Evolutionary conservation across 2,113 vertebrate genomes (phyloP), one percentile per base, ranked within the genome.

Genomic region (Hemiprocne comata): DNA sequence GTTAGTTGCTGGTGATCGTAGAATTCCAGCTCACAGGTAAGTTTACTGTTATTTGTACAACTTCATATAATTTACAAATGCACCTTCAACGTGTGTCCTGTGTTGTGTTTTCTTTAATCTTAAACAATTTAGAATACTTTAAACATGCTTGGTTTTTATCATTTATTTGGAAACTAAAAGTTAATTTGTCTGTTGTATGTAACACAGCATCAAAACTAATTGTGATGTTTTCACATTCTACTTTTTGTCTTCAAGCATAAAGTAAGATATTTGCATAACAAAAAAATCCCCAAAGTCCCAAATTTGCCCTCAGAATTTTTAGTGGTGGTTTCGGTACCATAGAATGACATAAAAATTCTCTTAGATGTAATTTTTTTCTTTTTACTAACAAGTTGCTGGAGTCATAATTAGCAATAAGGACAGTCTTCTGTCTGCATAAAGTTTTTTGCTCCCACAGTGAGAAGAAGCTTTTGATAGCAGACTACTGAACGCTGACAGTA

Each of bases 21-120:
- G 98, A 96, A 99, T 99, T 98, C 99, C 99, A 87, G 99, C 99
- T 67, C 99, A 99, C 97, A 99, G 99, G 99, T 99, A 90, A 97
- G 81, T 57, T 77, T 73, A n/a, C 79, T 36, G 9, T 58, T 24
- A 55, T 75, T 79, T 81, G 34, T 82, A 79, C 72, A 87, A 50
- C 14, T 87, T 89, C 6, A 4, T 82, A 48, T 48, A 1, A 1
- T 76, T 87, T 76, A 48, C 14, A 78, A 82, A 73, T 76, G 24
- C 11, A 60, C 11, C 34, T 75, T 87, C 36, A 15, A 78, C 87
- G 8, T n/a, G 6, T 64, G 50, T 62, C 28, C 20, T 50, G 2
- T 72, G 13, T 87, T 42, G 40, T 42, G 40, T 89, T 70, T 74
- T n/a, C n/a, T n/a, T n/a, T n/a, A n/a, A 38, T 78, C 20, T 29